Percentiles rank a stretch among this genome's conserved stretches.
These are phyloP conservation scores for Tringa solitaria DNA, from an alignment of 2,113 vertebrate genomes.

Conservation along the genomic window DNA sequence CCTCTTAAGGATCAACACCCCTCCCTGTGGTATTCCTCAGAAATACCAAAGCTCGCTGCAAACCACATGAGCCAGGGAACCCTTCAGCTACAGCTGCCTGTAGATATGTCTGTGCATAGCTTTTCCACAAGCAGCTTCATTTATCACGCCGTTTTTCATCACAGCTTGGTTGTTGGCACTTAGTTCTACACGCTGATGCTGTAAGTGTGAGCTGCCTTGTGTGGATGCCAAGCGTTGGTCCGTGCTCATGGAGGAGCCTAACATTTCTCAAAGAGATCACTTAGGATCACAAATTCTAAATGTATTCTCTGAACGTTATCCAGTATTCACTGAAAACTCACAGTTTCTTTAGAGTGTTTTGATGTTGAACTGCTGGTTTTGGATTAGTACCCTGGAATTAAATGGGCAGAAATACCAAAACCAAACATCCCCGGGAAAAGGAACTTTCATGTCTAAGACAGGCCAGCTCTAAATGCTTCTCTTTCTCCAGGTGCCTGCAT, in stretches of 20 bases:
- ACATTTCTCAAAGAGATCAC: not conserved
- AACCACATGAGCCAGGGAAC: not conserved
- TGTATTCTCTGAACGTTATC: not conserved
- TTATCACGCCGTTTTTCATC: constrained; percentile 23
- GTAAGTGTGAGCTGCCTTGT: not conserved
- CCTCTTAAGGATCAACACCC: not conserved
- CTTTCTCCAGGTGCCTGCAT: constrained; percentile 82
- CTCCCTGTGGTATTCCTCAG: not conserved
- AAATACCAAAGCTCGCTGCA: not conserved
- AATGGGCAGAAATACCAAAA: not conserved
- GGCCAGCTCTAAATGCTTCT: not conserved
- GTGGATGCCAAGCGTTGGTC: not conserved
- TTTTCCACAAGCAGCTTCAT: not conserved
- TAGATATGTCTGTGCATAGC: not conserved
- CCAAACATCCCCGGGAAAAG: not conserved
- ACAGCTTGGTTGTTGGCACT: not conserved
- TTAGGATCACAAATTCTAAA: not conserved
- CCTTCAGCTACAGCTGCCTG: not conserved
- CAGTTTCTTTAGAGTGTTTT: not conserved
- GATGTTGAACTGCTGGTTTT: not conserved
- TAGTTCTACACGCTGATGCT: not conserved
- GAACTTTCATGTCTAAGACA: not conserved
- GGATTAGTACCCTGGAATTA: not conserved
- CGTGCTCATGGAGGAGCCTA: fast-evolving
- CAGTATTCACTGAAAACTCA: not conserved